Percentiles rank a stretch among this genome's conserved stretches.
These are phyloP conservation scores for Macropodus opercularis DNA, from an alignment of 2,797 vertebrate species.

Conservation along the genomic window DNA sequence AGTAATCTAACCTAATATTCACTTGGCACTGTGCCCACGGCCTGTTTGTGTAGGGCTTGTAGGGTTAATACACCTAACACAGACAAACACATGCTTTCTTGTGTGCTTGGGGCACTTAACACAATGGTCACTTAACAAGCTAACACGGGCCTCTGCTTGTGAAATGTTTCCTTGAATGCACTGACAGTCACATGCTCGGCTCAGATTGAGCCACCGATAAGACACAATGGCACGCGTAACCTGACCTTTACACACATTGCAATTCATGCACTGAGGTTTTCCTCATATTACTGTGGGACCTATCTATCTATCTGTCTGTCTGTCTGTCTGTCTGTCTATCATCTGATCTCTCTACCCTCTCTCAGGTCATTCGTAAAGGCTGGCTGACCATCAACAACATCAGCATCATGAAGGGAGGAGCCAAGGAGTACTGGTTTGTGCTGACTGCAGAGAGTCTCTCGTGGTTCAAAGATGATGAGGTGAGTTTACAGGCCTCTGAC, in stretches of 20 bases:
- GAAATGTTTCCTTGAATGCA: conserved; percentile 51
- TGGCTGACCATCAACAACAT: conserved; percentile 99
- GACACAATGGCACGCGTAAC: conserved; percentile 57
- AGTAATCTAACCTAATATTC: conserved; percentile 72
- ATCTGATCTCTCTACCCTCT: conserved; percentile 15
- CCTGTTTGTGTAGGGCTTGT: conserved; percentile 52
- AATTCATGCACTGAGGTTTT: conserved; percentile 26
- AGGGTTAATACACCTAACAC: conserved; percentile 59
- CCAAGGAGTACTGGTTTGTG: conserved; percentile 98
- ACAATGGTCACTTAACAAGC: conserved; percentile 62
- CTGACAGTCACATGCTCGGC: conserved; percentile 45
- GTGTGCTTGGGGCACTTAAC: conserved; percentile 61
- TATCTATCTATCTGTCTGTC: no score
- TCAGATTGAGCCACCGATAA: conserved; percentile 47
- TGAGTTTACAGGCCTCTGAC: conserved; percentile 66
- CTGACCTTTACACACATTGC: conserved; percentile 31
- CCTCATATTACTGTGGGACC: conserved; percentile 29
- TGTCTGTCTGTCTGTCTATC: no score
- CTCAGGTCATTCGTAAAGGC: conserved; percentile 94
- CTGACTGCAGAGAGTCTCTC: conserved; percentile 95
- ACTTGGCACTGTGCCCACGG: conserved; percentile 61
- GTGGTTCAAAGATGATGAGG: conserved; percentile 98
- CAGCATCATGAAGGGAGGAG: conserved; percentile 97
- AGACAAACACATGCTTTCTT: conserved; percentile 38
- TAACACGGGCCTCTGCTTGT: conserved; percentile 52